These are phyloP conservation scores for Muntiacus muntjak DNA, from an alignment of 2,113 vertebrate species.

Conservation along the genomic window DNA sequence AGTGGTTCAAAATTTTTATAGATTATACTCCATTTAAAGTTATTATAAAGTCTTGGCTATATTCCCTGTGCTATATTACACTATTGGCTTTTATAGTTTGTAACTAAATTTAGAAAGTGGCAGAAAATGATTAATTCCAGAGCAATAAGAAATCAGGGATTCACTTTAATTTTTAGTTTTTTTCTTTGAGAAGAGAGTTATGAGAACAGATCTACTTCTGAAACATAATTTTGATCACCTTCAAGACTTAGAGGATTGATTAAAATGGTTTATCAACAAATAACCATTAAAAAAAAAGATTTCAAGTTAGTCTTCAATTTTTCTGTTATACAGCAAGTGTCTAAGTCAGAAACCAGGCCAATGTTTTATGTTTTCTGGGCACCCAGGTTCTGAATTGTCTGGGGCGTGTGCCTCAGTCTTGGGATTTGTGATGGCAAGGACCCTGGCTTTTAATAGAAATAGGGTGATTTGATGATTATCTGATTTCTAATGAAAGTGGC, in stretches of 20 bases:
- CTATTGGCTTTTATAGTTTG: background rate
- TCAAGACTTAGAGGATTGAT: background rate
- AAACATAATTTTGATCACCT: slow-evolving; percentile 2
- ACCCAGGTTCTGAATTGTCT: background rate
- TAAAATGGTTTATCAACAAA: slow-evolving; percentile 7
- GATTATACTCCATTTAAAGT: background rate
- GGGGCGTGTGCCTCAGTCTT: background rate
- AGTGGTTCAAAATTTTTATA: background rate
- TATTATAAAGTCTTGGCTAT: background rate
- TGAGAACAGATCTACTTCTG: background rate
- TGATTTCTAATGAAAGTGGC: background rate
- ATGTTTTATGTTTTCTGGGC: background rate
- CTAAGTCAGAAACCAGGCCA: background rate
- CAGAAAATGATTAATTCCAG: background rate
- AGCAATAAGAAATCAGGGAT: background rate
- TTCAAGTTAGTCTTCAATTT: background rate
- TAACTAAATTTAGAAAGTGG: background rate
- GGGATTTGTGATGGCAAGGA: background rate
- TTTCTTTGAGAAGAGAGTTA: background rate
- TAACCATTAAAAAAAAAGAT: background rate
- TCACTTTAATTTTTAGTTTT: background rate
- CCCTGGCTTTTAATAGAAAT: background rate
- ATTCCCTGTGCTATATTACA: background rate
- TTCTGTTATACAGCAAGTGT: background rate
- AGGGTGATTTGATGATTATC: background rate